Evolutionary conservation across 2,113 vertebrate genomes (phyloP).

Genomic region (Lonchura striata): DNA sequence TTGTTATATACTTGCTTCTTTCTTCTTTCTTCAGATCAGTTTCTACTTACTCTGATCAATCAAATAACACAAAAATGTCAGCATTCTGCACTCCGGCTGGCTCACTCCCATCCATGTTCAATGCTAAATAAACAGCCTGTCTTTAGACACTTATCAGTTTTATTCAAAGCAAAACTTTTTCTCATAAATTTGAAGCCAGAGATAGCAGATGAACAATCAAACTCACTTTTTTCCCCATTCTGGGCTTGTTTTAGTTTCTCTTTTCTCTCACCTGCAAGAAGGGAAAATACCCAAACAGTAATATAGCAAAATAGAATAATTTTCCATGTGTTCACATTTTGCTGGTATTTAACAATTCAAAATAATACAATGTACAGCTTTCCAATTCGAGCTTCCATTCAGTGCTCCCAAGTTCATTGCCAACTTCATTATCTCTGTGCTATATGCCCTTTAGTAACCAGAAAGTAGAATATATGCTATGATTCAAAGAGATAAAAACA

Average conservation of each 20-base stretch:
- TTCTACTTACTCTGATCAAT: background rate
- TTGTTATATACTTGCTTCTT: background rate
- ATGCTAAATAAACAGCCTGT: background rate
- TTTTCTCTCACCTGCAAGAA: background rate
- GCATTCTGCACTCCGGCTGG: background rate
- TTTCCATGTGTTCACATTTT: background rate
- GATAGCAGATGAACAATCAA: background rate
- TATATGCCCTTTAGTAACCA: background rate
- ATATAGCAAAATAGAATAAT: background rate
- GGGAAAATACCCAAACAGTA: background rate
- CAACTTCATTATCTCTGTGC: background rate
- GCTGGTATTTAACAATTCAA: background rate
- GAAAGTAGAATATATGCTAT: background rate
- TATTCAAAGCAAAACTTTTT: background rate
- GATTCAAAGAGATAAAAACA: background rate
- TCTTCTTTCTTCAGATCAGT: background rate
- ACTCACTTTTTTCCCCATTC: rapidly evolving
- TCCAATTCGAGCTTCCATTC: background rate
- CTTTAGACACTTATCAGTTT: background rate
- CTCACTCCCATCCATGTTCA: background rate
- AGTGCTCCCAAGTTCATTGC: background rate
- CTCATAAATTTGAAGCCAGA: background rate
- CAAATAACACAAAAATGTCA: background rate
- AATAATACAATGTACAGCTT: background rate
- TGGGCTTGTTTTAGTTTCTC: background rate